These are phyloP conservation scores for Trematocara stigmaticum DNA, from an alignment of 2,113 vertebrate genomes.

Conservation along the genomic window DNA sequence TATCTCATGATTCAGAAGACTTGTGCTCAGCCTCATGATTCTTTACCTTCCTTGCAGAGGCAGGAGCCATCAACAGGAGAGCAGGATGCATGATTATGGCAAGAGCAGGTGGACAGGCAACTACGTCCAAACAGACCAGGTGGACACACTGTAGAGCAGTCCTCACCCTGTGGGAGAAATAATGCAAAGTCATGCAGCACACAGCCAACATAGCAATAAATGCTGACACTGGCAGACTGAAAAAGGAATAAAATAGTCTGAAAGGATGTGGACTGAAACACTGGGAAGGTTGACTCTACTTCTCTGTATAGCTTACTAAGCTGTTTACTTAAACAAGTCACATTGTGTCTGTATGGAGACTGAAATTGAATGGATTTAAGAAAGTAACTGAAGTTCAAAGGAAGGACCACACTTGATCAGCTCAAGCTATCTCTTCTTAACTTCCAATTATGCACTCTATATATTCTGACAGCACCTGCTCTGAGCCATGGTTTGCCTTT, in stretches of 20 bases:
- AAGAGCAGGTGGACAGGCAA: conserved; percentile 87
- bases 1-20: not conserved
- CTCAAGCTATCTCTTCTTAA: not conserved
- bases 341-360: not conserved
- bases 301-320: not conserved
- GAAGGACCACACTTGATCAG: conserved; percentile 9
- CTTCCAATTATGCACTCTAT: conserved; percentile 32
- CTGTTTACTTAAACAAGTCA: conserved; percentile 3
- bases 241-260: conserved; percentile 1
- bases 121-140: conserved; percentile 84
- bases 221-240: not conserved
- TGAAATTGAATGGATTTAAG: conserved; percentile 1
- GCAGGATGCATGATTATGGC: conserved; percentile 83
- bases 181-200: conserved; percentile 20
- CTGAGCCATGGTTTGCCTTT: not conserved
- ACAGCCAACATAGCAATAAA: not conserved
- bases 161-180: conserved; percentile 75
- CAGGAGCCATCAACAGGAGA: conserved; percentile 89
- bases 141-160: conserved; percentile 82
- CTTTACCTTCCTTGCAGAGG: conserved; percentile 88
- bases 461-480: conserved; percentile 30
- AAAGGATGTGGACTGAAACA: not conserved
- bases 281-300: not conserved
- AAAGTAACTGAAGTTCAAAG: conserved; percentile 12
- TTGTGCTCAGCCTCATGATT: not conserved